Base-by-base conservation (phyloP, 2,888 invertebrate genomes). In the Ypsolopha scabrella region DNA sequence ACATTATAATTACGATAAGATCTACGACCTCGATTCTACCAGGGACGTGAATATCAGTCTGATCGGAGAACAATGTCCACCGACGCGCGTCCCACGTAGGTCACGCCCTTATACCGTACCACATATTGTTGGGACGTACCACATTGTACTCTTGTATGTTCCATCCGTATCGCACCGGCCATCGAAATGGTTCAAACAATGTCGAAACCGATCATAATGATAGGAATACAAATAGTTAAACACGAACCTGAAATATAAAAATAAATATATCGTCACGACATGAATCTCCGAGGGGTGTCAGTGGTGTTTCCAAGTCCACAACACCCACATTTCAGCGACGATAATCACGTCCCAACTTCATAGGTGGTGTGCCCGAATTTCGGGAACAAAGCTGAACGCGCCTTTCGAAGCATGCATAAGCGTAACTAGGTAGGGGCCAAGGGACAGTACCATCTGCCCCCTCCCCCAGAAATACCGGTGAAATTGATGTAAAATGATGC, bases 1-100 rank as follows among this genome's bases (percentile, higher is more conserved):
- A 75, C 80, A 75, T 83, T 80, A 83, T 82, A 82, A 83, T 80
- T 76, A 71, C 63, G 83, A 85, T 85, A 82, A 60, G 64, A 85
- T 83, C 81, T 74, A n/a, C 65, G 61, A 60, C 67, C 66, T 71
- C 69, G 70, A 74, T 80, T 80, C 37, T 13, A 14, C 48, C 6
- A 39, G n/a, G n/a, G 35, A 43, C n/a, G 43, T 41, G 50, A 68
- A 67, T 75, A 75, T 78, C 77, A 63, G 63, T 59, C 61, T 64
- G 68, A 72, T 72, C 71, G 70, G 67, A 68, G 67, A 72, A 80
- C 80, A 77, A 76, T 83, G 83, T 82, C 80, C 80, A 80, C 80
- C 76, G 76, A 77, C 73, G 76, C 75, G 59, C 62, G 63, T 71
- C 83, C 80, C 75, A 82, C 82, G 75, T 64, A 60, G 63, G 72